A percentile compares a stretch with the other conserved stretches of the same genome.
phyloP scores from a whole-genome alignment of 1,140 invertebrate genomes.

The Hyles euphorbiae region DNA sequence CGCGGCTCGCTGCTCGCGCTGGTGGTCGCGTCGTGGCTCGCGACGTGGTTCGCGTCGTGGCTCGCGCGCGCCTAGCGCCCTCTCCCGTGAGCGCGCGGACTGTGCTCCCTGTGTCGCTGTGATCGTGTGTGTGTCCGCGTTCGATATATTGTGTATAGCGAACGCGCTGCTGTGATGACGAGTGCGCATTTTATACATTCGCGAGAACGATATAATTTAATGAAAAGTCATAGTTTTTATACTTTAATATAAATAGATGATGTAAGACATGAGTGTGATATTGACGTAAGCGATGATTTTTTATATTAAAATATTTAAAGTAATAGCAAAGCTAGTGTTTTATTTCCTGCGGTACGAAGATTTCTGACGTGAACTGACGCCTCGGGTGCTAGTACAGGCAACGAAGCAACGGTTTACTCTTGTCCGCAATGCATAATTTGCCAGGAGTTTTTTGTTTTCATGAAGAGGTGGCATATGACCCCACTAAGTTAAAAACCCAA shows the following conservation, averaged over 20 bases:
- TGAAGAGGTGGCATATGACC: too few relatives aligned
- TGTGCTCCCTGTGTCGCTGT: conserved; percentile 29
- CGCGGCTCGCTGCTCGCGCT: conserved; percentile 16
- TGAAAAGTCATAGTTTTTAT: conserved; percentile 74
- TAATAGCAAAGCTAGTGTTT: conserved; percentile 24
- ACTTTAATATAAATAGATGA: conserved; percentile 73
- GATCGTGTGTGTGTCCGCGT: conserved; percentile 59
- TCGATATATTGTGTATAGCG: conserved; percentile 71
- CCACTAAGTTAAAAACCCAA: too few relatives aligned
- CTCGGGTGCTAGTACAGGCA: too few relatives aligned
- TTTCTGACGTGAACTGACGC: too few relatives aligned
- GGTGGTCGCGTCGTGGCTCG: conserved; percentile 10
- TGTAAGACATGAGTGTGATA: conserved; percentile 74
- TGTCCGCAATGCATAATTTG: too few relatives aligned
- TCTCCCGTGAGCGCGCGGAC: conserved; percentile 9
- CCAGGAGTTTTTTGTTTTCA: too few relatives aligned
- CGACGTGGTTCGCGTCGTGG: background rate
- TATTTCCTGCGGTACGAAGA: conserved; percentile 13
- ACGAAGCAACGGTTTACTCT: too few relatives aligned
- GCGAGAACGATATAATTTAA: conserved; percentile 72
- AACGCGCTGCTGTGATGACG: conserved; percentile 62
- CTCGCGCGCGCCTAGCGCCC: conserved; percentile 21
- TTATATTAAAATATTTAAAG: conserved; percentile 71
- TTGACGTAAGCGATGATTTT: conserved; percentile 68
- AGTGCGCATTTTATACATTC: conserved; percentile 61